Base-by-base conservation (phyloP, 2,888 invertebrate genomes). In the Clunio marinus region DNA sequence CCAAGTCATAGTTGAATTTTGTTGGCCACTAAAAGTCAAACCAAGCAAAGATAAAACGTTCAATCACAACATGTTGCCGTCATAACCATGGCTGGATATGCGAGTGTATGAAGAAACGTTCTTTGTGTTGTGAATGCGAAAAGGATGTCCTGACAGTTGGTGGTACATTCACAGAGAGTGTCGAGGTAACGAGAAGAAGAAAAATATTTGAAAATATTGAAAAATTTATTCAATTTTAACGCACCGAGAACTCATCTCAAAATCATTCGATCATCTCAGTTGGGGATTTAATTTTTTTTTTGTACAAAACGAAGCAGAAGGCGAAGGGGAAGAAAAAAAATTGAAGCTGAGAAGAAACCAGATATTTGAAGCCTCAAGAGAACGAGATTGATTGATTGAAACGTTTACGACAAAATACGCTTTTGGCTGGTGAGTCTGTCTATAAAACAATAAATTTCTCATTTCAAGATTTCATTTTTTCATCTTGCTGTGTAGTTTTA, bases 101-200 rank as follows among this genome's bases (percentile, higher is more conserved):
- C 28, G 59, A 59, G 35, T 51, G 51, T 4, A n/a, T n/a, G n/a
- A n/a, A 10, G 57, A n/a, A 8, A 25, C 27, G 25, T 1, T 57
- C 57, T 57, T 5, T 8, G 27, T 25, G 57, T 8, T 57, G 13
- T 57, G 24, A 15, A 57, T 27, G 25, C 27, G 15, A 24, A 45
- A 45, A 46, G 63, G 63, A 63, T 63, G 63, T 63, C 63, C 63
- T 63, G 37, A 35, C 63, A 63, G 63, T 25, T 63, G 63, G 63
- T 63, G 63, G 63, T 63, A 63, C 63, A 45, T n/a, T 22, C 17
- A 17, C 20, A 51, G n/a, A 8, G 17, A 15, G n/a, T 2, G 51
- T 20, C 17, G 7, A 17, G 22, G 51, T 15, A 45, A 15, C 15
- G 13, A 45, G 17, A 32, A 7, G 10, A 32, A 32, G 5, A 4